Base-by-base conservation (phyloP, 2,888 invertebrate genomes). In the Apamea monoglypha region DNA sequence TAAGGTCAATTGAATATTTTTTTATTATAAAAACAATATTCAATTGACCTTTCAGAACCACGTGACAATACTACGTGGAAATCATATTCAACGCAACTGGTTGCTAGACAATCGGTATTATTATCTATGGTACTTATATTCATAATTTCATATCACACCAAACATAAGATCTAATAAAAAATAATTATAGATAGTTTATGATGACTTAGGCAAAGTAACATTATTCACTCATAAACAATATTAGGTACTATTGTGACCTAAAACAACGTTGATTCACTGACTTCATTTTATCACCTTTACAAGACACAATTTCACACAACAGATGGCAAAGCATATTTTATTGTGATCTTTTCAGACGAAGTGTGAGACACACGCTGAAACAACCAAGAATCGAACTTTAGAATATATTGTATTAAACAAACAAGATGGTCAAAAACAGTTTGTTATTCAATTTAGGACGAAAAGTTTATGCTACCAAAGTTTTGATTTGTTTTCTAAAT, bases 21-120 rank as follows among this genome's bases (percentile, higher is more conserved):
- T 40, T 40, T 40, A 40, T 40, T 40, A 32, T 10, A 25, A 16
- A 14, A n/a, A 29, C 18, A 36, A 36, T 32, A 69, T 32, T 29
- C 29, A 18, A n/a, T 50, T 47, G 7, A 25, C 18, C 14, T 64
- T 53, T 36, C 75, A 50, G 66, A 40, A 50, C 64, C 56, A 77
- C 66, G 64, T 83, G 56, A 76, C 64, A 8, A 47, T 53, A 36
- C 12, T 32, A 83, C 47, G 83, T 59, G 80, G 78, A 32, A 36
- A 66, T 79, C 44, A n/a, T 78, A 12, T 36, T 47, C 18, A 59
- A 56, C 68, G 36, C 69, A 67, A 56, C 56, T 67, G 50, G 44
- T 80, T 61, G 8, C n/a, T 50, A 74, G 25, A 66, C 47, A 66
- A 36, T 36, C 14, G 29, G 25, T 56, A 32, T 47, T 64, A 18